These are phyloP conservation scores for Etheostoma perlongum DNA, from an alignment of 2,797 vertebrate genomes.

Conservation along the genomic window DNA sequence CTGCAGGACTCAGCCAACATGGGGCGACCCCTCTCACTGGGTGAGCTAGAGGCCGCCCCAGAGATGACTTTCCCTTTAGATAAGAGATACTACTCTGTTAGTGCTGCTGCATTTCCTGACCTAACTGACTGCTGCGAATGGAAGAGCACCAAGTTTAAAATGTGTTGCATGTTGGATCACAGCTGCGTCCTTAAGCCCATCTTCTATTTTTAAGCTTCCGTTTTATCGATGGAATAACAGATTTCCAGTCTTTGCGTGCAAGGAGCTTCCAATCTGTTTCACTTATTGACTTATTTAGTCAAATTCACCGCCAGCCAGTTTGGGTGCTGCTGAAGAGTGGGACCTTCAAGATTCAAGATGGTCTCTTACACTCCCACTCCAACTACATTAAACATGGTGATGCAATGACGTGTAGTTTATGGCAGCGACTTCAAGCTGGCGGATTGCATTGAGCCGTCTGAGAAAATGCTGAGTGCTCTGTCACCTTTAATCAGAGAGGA, in stretches of 20 bases:
- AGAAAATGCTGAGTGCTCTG: slow-evolving; percentile 59
- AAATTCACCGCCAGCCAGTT: slow-evolving; percentile 37
- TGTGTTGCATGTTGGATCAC: slow-evolving; percentile 31
- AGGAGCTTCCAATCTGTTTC: slow-evolving; percentile 11
- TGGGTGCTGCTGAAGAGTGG: slow-evolving; percentile 28
- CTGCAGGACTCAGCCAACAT: too few relatives aligned
- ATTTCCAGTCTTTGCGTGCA: slow-evolving; percentile 7
- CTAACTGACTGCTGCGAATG: neutral
- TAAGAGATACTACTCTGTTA: slow-evolving; percentile 52
- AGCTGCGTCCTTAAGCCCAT: slow-evolving; percentile 18
- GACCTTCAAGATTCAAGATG: slow-evolving; percentile 36
- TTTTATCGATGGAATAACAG: slow-evolving; percentile 11
- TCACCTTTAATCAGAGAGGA: slow-evolving; percentile 71
- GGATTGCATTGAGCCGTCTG: slow-evolving; percentile 49
- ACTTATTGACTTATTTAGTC: slow-evolving; percentile 43
- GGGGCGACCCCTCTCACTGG: too few relatives aligned
- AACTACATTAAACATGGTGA: slow-evolving; percentile 61
- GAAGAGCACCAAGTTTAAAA: slow-evolving; percentile 41
- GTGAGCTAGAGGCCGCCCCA: neutral
- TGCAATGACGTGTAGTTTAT: slow-evolving; percentile 57
- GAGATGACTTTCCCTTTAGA: slow-evolving; percentile 50
- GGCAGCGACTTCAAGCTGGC: slow-evolving; percentile 48
- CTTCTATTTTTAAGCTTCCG: slow-evolving; percentile 6
- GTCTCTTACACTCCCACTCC: slow-evolving; percentile 29
- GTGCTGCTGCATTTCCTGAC: slow-evolving; percentile 35